Percentiles rank a stretch among this genome's conserved stretches.
Conservation (phyloP, 2,888 invertebrate species). For the Drosophila diplacantha region DNA sequence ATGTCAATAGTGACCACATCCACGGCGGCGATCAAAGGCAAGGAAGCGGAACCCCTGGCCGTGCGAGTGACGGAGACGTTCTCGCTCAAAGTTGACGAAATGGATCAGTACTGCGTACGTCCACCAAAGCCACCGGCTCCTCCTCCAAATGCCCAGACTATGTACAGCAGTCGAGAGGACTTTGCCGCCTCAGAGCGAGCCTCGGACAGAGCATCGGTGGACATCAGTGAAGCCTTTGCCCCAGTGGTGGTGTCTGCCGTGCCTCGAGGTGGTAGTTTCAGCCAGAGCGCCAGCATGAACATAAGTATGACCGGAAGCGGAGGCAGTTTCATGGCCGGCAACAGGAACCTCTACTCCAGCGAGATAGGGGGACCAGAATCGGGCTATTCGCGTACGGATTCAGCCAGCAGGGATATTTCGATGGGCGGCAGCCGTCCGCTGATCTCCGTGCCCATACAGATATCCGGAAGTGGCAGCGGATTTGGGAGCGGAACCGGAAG, state of each 20-base stretch:
- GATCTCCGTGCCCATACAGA: constrained; percentile 70
- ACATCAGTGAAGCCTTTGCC: constrained; percentile 70
- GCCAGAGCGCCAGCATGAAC: constrained; percentile 52
- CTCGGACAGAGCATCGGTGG: constrained; percentile 45
- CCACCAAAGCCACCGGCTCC: constrained; percentile 60
- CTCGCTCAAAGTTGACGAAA: constrained; percentile 77
- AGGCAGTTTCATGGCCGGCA: constrained; percentile 69
- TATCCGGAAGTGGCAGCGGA: constrained; percentile 33
- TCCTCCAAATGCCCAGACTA: constrained; percentile 56
- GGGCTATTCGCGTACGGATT: constrained; percentile 50
- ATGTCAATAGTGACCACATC: constrained; percentile 63
- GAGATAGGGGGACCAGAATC: constrained; percentile 62
- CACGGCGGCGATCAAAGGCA: constrained; percentile 57
- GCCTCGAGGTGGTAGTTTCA: constrained; percentile 45
- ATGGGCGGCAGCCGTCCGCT: constrained; percentile 59
- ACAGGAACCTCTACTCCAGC: constrained; percentile 67
- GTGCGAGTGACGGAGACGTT: constrained; percentile 76
- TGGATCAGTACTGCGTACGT: constrained; percentile 74
- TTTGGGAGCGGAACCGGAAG: constrained; percentile 23
- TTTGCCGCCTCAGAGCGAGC: constrained; percentile 59
- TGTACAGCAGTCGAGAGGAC: constrained; percentile 72
- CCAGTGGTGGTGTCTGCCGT: constrained; percentile 67
- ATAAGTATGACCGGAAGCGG: constrained; percentile 21
- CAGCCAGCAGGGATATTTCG: constrained; percentile 61
- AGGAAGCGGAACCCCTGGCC: constrained; percentile 68